Conservation (phyloP, 2,888 invertebrate species). For the Entomobrya multifasciata region DNA sequence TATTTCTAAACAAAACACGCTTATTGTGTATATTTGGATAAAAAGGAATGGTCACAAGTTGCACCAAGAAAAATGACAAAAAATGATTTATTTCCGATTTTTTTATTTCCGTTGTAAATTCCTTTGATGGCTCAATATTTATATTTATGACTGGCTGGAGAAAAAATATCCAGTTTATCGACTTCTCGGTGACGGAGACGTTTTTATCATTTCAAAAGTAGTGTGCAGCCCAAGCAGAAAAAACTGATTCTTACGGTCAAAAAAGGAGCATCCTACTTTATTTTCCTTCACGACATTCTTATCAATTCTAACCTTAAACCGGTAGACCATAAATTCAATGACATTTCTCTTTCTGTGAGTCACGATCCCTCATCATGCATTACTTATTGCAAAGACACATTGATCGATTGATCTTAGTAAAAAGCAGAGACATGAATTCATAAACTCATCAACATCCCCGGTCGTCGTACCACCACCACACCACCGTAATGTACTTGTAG, state of each 20-base stretch:
- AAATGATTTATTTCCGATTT: no score
- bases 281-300: slow-evolving; percentile 43
- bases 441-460: neutral
- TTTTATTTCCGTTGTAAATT: no score
- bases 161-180: no score
- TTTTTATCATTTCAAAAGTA: neutral
- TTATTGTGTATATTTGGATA: no score
- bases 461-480: neutral
- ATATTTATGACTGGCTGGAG: no score
- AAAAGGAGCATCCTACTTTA: neutral
- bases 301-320: slow-evolving; percentile 55
- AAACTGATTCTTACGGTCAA: neutral
- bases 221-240: neutral
- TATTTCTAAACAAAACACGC: no score
- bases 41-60: no score
- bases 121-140: no score
- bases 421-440: slow-evolving; percentile 7
- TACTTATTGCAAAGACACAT: slow-evolving; percentile 28
- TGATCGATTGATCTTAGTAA: slow-evolving; percentile 31
- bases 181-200: slow-evolving; percentile 5
- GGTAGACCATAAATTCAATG: slow-evolving; percentile 45
- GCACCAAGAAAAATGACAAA: no score
- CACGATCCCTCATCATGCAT: slow-evolving; percentile 17
- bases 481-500: no score
- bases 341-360: slow-evolving; percentile 17